Base-by-base conservation (phyloP, 2,888 invertebrate species). In the Baccha elongata region DNA sequence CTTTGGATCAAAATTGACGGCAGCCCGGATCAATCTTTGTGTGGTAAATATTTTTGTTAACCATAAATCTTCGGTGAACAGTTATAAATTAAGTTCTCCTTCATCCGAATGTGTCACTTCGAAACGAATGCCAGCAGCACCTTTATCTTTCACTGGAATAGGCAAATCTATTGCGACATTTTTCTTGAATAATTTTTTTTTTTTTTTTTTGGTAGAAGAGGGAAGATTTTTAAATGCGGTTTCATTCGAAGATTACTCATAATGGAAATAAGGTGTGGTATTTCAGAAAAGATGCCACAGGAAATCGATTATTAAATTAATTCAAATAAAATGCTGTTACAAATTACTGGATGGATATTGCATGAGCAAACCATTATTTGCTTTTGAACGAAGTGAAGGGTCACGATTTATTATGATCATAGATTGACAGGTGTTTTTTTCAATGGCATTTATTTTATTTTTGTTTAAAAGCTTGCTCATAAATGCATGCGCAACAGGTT, bases 371-470 rank as follows among this genome's bases (percentile, higher is more conserved):
- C 23, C 23, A 23, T 23, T 32, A 32, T 32, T 17, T 26, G 15
- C 40, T 13, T 40, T 53, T 42, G 3, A 29, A 64, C 48, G 46
- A 81, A 81, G 81, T 75, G 81, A 81, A 81, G 81, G 81, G 81
- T 81, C 81, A 81, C 81, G 81, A 81, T 81, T 81, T 71, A 46
- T 81, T 81, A 81, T 81, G 81, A 81, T 81, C 81, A 62, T 19
- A 68, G 75, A 75, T 81, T 81, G 75, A 81, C 81, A 81, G 81
- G 81, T 81, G 81, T 81, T 81, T n/a, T n/a, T n/a, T 76, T 71
- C 76, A 81, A 81, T 75, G 80, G 75, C 81, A 75, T 75, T 81
- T 60, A 37, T 4, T 75, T 81, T 60, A 37, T 4, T 46, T 42
- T 53, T 40, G 8, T 32, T 52, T 23, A 7, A 26, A 21, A 21